phyloP scores from a whole-genome alignment of 2,113 vertebrate genomes.

The Pygoscelis adeliae region DNA sequence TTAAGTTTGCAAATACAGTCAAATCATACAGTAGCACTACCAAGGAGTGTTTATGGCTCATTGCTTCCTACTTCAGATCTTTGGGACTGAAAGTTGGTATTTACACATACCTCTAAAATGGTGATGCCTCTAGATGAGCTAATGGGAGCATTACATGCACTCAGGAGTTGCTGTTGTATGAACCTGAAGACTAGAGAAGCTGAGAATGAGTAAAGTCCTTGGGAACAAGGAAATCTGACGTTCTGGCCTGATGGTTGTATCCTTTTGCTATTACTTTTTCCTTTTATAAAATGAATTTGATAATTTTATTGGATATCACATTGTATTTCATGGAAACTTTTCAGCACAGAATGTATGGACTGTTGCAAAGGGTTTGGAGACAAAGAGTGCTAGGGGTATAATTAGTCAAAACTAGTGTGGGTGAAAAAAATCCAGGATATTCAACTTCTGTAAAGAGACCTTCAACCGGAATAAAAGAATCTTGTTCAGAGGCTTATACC shows the following conservation, averaged over 20 bases:
- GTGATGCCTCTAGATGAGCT: background rate
- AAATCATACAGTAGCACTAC: background rate
- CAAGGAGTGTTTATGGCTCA: background rate
- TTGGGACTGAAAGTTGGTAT: background rate
- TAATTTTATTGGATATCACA: background rate
- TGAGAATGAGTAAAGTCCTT: background rate
- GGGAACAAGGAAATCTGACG: background rate
- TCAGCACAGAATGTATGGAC: background rate
- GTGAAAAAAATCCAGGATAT: background rate
- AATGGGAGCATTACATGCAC: background rate
- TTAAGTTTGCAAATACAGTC: background rate
- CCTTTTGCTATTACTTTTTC: background rate
- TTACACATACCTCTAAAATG: background rate
- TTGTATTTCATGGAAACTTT: background rate
- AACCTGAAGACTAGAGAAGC: background rate
- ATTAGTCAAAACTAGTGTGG: background rate
- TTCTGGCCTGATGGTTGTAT: background rate
- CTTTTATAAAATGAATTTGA: background rate
- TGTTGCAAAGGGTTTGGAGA: background rate
- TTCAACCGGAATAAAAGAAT: background rate
- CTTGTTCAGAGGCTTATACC: constrained; percentile 12
- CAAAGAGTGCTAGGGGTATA: background rate
- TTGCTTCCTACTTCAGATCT: background rate
- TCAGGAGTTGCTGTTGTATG: background rate
- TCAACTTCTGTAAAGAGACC: background rate